Base-by-base conservation (phyloP, 2,113 vertebrate species). In the Arothron firmamentum region DNA sequence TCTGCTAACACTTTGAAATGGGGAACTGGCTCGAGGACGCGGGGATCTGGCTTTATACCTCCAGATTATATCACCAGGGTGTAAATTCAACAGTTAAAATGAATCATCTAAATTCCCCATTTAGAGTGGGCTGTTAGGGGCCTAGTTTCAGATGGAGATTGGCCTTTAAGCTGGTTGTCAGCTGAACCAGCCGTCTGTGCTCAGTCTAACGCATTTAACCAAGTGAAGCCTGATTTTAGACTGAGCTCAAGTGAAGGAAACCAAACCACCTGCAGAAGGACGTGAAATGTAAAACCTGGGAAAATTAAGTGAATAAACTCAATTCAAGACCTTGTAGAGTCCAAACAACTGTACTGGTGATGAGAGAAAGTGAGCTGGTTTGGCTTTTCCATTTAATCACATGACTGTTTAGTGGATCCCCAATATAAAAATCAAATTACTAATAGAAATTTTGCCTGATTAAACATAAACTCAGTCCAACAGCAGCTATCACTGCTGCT, bases 1-100 rank as follows among this genome's bases (percentile, higher is more conserved):
- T 75, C 51, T 16, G 52, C 70, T 56, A 34, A 78, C 52, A 41
- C 77, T 81, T 86, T 63, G 51, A 65, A 84, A 85, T 59, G 9
- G 73, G 78, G 70, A 83, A 76, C 75, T 15, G 8, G 28, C 42
- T 50, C 51, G 62, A 65, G 11, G 34, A 38, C 1, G 34, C 3
- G 23, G 28, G 20, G 34, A 38, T 38, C 12, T 1, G 34, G 34
- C 8, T 38, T 38, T 38, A 2, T 38, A 38, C 8, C 34, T 38
- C 34, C 34, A 38, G 28, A 5, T 31, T 31, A 31, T 31, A 9
- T 2, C 34, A 12, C 3, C 34, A 12, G 3, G 8, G 4, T 38
- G 28, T 38, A 38, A 38, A 38, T 38, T 38, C 34, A 38, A 12
- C 2, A 9, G 1, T 9, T 38, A 12, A 12, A 46, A 31, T 21